Conservation (phyloP, 2,113 vertebrate species). For the Tychaedon coryphoeus region DNA sequence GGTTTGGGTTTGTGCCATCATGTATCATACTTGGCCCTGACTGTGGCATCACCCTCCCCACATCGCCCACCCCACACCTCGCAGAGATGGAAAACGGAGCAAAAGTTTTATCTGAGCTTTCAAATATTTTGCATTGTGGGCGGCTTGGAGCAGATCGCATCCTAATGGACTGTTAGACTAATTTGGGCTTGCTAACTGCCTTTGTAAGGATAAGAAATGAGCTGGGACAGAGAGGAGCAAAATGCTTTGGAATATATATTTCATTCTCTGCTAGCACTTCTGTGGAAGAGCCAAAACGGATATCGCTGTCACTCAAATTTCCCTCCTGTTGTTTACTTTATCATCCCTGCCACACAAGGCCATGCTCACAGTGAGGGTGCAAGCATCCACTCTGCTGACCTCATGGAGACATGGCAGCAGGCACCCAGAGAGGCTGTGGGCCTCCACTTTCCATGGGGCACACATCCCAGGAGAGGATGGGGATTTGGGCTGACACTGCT, state of each 20-base stretch:
- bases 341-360: background rate
- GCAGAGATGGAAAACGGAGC: background rate
- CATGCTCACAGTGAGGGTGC: rapidly evolving
- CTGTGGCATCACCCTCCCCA: background rate
- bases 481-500: background rate
- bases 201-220: conserved; percentile 47
- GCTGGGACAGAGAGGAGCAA: conserved; percentile 41
- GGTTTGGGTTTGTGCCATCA: background rate
- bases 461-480: rapidly evolving
- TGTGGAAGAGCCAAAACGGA: background rate
- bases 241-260: conserved; percentile 1
- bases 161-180: conserved; percentile 47
- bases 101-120: conserved; percentile 44
- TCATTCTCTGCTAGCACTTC: background rate
- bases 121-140: conserved; percentile 14
- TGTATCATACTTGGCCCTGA: background rate
- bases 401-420: background rate
- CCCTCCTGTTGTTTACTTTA: background rate
- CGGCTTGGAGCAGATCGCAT: background rate
- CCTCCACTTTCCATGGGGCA: background rate
- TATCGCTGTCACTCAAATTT: conserved; percentile 1
- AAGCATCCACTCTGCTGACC: background rate
- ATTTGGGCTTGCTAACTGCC: background rate
- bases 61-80: rapidly evolving
- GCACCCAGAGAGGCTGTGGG: rapidly evolving